Evolutionary conservation across 2,113 vertebrate genomes (phyloP), one percentile per base, ranked within the genome.

Genomic region (Salvelinus sp.): DNA sequence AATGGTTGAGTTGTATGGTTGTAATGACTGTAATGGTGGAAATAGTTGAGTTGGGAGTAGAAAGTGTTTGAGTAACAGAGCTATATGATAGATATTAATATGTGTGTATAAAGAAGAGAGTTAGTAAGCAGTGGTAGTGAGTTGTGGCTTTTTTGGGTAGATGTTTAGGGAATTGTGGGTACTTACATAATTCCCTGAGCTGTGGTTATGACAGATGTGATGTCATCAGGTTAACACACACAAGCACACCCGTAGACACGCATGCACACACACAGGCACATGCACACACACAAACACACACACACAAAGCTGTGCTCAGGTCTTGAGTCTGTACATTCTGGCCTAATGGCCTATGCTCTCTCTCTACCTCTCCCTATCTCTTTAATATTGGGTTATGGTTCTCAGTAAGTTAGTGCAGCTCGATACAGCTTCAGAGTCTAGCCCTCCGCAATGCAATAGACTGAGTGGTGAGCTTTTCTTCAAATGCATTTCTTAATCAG

Each of bases 401-500:
- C 83, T 79, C 83, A 68, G 79, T 86, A 85, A 83, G 89, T 91
- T 81, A 86, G 73, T 84, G 81, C 84, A 84, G 88, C 92, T 93
- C 89, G 85, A 93, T 92, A 88, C 76, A 64, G 82, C 87, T 87
- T 89, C 87, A 85, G 85, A 91, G 87, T 87, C 82, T 80, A 78
- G 85, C 79, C 63, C 75, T 66, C 76, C 83, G 87, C 92, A 94
- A 93, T 89, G 87, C 87, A 87, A 92, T 91, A 89, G 90, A 86
- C 86, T 90, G 89, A 93, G 88, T 85, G 88, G 87, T 90, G 88
- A 89, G 84, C 81, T 90, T 90, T 89, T 88, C 91, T 90, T 92
- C 90, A 90, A 91, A 91, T 90, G 87, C 85, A 72, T 86, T 88
- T 90, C 86, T 90, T 92, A 93, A 93, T 93, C 87, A 86, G 88